Evolutionary conservation across 2,113 vertebrate genomes (phyloP), one percentile per base, ranked within the genome.

Genomic region (Aix galericulata): DNA sequence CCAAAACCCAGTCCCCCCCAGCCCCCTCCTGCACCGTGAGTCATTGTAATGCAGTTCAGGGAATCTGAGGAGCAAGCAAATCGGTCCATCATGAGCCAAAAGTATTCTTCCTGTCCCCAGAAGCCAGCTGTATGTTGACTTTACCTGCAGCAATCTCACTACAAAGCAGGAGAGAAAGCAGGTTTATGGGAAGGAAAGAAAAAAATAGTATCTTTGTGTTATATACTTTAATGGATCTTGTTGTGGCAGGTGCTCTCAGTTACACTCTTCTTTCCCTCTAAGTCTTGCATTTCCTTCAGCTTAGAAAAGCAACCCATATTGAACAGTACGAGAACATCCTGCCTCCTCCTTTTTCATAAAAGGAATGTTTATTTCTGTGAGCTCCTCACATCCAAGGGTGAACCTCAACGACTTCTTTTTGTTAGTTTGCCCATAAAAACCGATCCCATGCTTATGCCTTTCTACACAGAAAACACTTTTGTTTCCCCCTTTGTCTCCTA

Each of bases 401-500:
- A 97, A 95, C 94, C 95, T 97, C 94, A 83, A 94, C 89, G 87
- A 93, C 95, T 97, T 94, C 93, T 97, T 97, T 96, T 96, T 88
- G 71, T 96, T 80, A 93, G 86, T 95, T 96, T 96, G 95, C 94
- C 95, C 95, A 88, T 96, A 96, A 97, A 97, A 98, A 96, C 82
- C 80, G 88, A 97, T 89, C 95, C 94, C 95, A 95, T 96, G 97
- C 96, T 97, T 95, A 94, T 12, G 95, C 96, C 94, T 97, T 97
- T 97, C 97, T 95, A 93, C 89, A 89, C 13, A 93, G 93, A 97
- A 97, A 97, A 97, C 97, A 97, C 97, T 98, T 98, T 97, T 97
- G 97, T 98, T 97, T 96, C 91, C 93, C 95, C 93, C 93, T 98
- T 98, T 98, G 98, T 98, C 96, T 97, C 97, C 96, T 95, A 94